phyloP scores from a whole-genome alignment of 2,797 vertebrate genomes.

The Glossophaga mutica region DNA sequence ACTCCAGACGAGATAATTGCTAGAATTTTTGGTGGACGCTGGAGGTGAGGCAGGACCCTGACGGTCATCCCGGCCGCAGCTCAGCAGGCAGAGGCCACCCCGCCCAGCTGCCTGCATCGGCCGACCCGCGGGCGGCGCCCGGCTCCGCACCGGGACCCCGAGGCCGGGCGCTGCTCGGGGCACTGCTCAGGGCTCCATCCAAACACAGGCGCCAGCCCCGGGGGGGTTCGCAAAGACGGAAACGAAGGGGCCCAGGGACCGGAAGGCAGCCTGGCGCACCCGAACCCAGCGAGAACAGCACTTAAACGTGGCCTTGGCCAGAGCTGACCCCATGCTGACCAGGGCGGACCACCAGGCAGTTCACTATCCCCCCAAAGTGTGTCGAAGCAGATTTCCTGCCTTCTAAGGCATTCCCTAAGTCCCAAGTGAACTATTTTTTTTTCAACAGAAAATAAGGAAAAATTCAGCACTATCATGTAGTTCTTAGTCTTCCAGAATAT shows the following conservation, averaged over 20 bases:
- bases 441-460: not conserved
- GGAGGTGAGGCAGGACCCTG: not conserved
- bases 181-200: slow-evolving; percentile 78
- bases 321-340: not conserved
- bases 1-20: slow-evolving; percentile 53
- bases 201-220: slow-evolving; percentile 87
- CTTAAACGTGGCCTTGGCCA: rapidly evolving
- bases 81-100: not conserved
- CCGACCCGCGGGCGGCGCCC: not conserved
- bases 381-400: not conserved
- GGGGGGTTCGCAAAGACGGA: slow-evolving; percentile 93
- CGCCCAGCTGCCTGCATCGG: not conserved
- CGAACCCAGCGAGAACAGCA: slow-evolving; percentile 56
- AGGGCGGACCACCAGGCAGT: rapidly evolving
- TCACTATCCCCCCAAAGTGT: rapidly evolving
- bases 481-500: not conserved
- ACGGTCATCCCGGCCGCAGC: not conserved
- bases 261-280: slow-evolving; percentile 94
- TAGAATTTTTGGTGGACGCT: not conserved
- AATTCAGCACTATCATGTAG: not conserved
- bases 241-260: slow-evolving; percentile 92
- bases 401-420: not conserved
- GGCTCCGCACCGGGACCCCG: slow-evolving; percentile 15
- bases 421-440: not conserved
- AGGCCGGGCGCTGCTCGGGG: slow-evolving; percentile 77